Evolutionary conservation across 2,888 invertebrate genomes (phyloP), one percentile per base, ranked within the genome.

Genomic region (Maniola hyperantus): DNA sequence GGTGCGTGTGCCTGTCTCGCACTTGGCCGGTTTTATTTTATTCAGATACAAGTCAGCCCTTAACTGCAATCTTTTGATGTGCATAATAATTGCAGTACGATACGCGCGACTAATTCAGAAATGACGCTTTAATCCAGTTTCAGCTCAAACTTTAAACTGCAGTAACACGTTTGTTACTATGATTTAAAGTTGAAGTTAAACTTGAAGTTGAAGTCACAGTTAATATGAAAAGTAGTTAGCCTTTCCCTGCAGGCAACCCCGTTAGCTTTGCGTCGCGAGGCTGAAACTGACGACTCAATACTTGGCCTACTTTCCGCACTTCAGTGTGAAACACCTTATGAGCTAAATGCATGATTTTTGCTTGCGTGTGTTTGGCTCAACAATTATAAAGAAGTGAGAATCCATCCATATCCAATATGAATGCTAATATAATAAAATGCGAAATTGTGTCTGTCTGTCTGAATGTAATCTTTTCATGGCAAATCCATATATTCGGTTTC

Each of bases 211-310:
- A 13, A 39, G 57, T 57, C 57, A 42, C 57, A 18, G 39, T 54
- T 44, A 54, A 63, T 61, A 50, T 50, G 61, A 36, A 61, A 48
- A 61, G 48, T 61, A 55, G 63, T 64, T 55, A 36, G 33, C 54
- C 54, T 44, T 62, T 55, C 46, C 34, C 55, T 11, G 42, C 44
- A 46, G 53, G 44, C 46, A 55, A 15, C 54, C 42, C 34, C 63
- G 55, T 57, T 42, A 6, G 42, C 55, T 39, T 6, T 13, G 39
- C 42, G 13, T 20, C 39, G 4, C 57, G 42, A 57, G 57, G 20
- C 42, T 20, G 57, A 13, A 13, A 13, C 57, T 20, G 57, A 18
- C 34, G 15, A 20, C 39, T 57, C 15, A 11, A 42, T 57, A 42
- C 57, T 11, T 20, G 57, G 57, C 57, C 57, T 57, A 57, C 39